Percentiles rank a stretch among this genome's conserved stretches.
phyloP scores from a whole-genome alignment of 2,113 vertebrate genomes.

The Cavia porcellus region DNA sequence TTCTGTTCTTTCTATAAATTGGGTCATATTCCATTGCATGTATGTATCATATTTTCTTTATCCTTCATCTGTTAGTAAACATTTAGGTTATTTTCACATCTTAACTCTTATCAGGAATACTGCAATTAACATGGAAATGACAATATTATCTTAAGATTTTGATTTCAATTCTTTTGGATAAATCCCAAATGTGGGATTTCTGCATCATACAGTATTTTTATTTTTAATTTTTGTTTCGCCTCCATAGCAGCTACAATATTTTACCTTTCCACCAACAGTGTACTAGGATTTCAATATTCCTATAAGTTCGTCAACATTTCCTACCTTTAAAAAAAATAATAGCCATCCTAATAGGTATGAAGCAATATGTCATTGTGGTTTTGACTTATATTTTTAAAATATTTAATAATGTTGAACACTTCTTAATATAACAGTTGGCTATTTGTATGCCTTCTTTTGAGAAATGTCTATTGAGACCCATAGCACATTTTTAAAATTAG shows the following conservation, averaged over 20 bases:
- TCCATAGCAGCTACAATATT: not conserved
- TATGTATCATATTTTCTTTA: not conserved
- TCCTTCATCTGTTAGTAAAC: not conserved
- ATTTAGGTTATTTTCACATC: not conserved
- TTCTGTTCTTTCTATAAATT: not conserved
- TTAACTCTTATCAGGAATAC: not conserved
- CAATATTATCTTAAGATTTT: not conserved
- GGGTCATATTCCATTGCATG: not conserved
- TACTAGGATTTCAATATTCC: not conserved
- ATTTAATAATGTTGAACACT: not conserved
- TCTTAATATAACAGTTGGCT: not conserved
- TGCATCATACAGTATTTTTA: not conserved
- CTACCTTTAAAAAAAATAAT: not conserved
- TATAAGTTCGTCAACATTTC: not conserved
- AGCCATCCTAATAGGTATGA: not conserved
- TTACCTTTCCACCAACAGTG: not conserved
- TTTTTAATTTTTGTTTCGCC: not conserved
- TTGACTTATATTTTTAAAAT: not conserved
- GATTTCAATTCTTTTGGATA: not conserved
- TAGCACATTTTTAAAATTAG: not conserved
- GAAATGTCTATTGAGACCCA: not conserved
- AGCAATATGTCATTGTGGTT: not conserved
- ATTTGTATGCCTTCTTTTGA: not conserved
- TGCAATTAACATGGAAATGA: not conserved
- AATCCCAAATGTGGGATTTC: not conserved